Base-by-base conservation (phyloP, 2,888 invertebrate genomes). In the Philopedon plagiatum region DNA sequence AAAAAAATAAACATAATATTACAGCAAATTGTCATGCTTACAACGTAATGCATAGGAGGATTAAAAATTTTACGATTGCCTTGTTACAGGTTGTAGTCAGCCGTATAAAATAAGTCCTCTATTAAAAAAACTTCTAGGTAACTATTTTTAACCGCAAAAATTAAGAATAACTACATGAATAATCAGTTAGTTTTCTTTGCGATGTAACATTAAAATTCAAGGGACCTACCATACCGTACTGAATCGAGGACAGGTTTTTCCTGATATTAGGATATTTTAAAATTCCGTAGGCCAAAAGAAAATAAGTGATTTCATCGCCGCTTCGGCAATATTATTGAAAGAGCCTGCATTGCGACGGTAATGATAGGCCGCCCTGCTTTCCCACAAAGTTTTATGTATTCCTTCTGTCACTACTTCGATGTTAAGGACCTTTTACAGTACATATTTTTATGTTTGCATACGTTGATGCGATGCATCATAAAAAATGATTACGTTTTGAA, bases 241-340 rank as follows among this genome's bases (percentile, higher is more conserved):
- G 15, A 23, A 60, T 21, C 26, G 23, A 29, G 15, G 11, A 18
- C 41, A 26, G 23, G 44, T 58, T 60, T 21, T 26, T 13, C 41
- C 23, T n/a, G 60, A 41, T 60, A 60, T 60, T 60, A 60, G 44
- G 44, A 60, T 60, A 15, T 44, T 60, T 60, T 41, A 18, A 56
- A 56, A 60, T 41, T 60, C 60, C 23, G 23, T 60, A 41, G 15
- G 60, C 15, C 37, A 60, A 8, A 26, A 34, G 60, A 60, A 41
- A 60, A 60, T 39, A 13, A 60, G 23, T 60, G 60, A 23, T 41
- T 60, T 39, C 44, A 26, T 26, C 7, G 21, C 29, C 15, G 39
- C 26, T 7, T 2, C 7, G 18, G 60, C 60, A 41, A 60, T 41
- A 41, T 41, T 60, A 60, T 26, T 41, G 39, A 39, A 15, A 39